Percentiles rank a stretch among this genome's conserved stretches.
Evolutionary conservation across 2,113 vertebrate species (phyloP).

Genomic region (Ranitomeya imitator): DNA sequence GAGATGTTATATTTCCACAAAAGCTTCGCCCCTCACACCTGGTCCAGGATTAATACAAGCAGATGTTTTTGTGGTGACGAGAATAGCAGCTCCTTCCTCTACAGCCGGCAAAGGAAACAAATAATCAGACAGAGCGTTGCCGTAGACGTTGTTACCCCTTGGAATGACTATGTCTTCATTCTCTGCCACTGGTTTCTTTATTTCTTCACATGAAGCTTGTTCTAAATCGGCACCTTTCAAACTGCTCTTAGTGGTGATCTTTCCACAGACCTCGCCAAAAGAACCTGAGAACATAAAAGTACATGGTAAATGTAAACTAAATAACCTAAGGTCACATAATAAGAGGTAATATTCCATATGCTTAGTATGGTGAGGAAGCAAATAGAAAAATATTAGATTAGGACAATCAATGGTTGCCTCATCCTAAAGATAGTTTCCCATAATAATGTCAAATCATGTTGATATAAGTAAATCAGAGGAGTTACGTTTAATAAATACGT

Average conservation of each 20-base stretch:
- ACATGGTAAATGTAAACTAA: constrained; percentile 22
- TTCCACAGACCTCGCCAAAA: constrained; percentile 56
- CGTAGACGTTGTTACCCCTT: constrained; percentile 66
- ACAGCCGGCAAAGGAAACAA: constrained; percentile 78
- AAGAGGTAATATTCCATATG: not conserved
- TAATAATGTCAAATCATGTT: no score
- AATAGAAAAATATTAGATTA: not conserved
- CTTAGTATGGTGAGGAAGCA: not conserved
- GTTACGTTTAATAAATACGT: no score
- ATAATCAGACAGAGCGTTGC: constrained; percentile 62
- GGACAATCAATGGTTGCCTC: not conserved
- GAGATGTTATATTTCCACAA: constrained; percentile 46
- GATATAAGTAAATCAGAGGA: no score
- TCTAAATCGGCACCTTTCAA: constrained; percentile 29
- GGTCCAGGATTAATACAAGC: constrained; percentile 65
- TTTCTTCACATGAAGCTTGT: constrained; percentile 57
- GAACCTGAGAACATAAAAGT: constrained; percentile 58
- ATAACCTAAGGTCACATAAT: no score
- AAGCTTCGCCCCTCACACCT: constrained; percentile 55
- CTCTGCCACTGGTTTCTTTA: constrained; percentile 61
- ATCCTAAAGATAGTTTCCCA: no score
- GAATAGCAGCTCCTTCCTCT: constrained; percentile 78
- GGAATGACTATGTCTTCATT: constrained; percentile 67
- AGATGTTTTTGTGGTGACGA: constrained; percentile 80
- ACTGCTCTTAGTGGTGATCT: constrained; percentile 21